Conservation (phyloP, 92 coral and sea anemone species). For the Desmophyllum pertusum region DNA sequence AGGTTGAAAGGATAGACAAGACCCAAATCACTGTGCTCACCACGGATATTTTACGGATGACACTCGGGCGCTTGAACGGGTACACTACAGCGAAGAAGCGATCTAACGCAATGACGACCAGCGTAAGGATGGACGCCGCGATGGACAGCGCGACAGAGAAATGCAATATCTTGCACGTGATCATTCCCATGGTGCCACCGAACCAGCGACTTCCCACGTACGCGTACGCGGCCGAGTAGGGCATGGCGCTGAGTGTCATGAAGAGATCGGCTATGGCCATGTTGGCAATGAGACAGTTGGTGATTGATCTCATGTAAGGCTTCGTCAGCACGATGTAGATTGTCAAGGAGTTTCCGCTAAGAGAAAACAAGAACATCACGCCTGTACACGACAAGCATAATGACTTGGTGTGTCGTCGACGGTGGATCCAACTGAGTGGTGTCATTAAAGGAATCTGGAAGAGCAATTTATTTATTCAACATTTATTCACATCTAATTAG, state of each 20-base stretch:
- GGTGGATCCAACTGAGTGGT: not conserved
- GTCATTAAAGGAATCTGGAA: slow-evolving; percentile 19
- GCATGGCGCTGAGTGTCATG: slow-evolving; percentile 75
- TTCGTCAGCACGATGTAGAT: slow-evolving; percentile 60
- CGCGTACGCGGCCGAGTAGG: slow-evolving; percentile 58
- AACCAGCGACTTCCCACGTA: slow-evolving; percentile 60
- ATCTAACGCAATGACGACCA: slow-evolving; percentile 63
- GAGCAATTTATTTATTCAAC: no score
- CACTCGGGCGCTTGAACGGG: slow-evolving; percentile 71
- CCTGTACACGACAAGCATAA: slow-evolving; percentile 54
- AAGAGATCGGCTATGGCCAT: slow-evolving; percentile 76
- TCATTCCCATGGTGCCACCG: no score
- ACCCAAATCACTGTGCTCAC: slow-evolving; percentile 58
- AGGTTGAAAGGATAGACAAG: slow-evolving; percentile 37
- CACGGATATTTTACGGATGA: slow-evolving; percentile 57
- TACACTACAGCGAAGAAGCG: slow-evolving; percentile 74
- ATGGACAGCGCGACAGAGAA: slow-evolving; percentile 61
- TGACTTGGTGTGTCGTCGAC: slow-evolving; percentile 10
- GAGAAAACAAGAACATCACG: slow-evolving; percentile 50
- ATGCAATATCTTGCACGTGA: slow-evolving; percentile 67
- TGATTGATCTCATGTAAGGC: slow-evolving; percentile 68
- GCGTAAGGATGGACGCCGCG: slow-evolving; percentile 71
- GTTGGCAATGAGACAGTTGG: slow-evolving; percentile 77
- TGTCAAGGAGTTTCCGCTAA: slow-evolving; percentile 64
- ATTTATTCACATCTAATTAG: no score